Conservation (phyloP, 2,888 invertebrate genomes). For the Mechanitis messenoides region DNA sequence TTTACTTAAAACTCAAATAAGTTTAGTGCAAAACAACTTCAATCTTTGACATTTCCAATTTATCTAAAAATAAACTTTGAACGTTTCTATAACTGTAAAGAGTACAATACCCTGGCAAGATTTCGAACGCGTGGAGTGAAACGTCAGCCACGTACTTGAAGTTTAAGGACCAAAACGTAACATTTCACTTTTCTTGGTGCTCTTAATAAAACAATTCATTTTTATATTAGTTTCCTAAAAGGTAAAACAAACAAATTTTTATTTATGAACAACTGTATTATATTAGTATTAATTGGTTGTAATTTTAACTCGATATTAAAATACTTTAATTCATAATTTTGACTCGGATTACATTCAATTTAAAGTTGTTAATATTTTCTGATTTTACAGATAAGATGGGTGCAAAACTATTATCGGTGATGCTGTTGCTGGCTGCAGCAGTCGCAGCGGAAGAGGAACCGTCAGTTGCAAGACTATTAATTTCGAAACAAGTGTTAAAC, state of each 20-base stretch:
- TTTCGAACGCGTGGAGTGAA: conserved; percentile 72
- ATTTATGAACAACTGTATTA: background rate
- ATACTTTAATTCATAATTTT: conserved; percentile 20
- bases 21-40: no score
- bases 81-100: conserved; percentile 15
- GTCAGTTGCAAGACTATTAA: conserved; percentile 86
- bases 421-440: conserved; percentile 63
- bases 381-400: conserved; percentile 62
- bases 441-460: conserved; percentile 81
- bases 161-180: conserved; percentile 33
- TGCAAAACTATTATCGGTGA: conserved; percentile 61
- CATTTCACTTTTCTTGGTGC: conserved; percentile 34
- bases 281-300: conserved; percentile 10
- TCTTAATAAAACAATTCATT: conserved; percentile 24
- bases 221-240: conserved; percentile 30
- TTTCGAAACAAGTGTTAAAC: conserved; percentile 96
- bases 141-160: conserved; percentile 71
- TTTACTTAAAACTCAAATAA: no score
- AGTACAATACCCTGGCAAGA: conserved; percentile 28
- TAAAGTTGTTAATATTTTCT: conserved; percentile 11
- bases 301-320: background rate
- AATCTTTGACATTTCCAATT: no score
- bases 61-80: conserved; percentile 2
- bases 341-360: background rate
- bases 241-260: conserved; percentile 28